Conservation (phyloP, 2,113 vertebrate species). For the Epinephelus fuscoguttatus region DNA sequence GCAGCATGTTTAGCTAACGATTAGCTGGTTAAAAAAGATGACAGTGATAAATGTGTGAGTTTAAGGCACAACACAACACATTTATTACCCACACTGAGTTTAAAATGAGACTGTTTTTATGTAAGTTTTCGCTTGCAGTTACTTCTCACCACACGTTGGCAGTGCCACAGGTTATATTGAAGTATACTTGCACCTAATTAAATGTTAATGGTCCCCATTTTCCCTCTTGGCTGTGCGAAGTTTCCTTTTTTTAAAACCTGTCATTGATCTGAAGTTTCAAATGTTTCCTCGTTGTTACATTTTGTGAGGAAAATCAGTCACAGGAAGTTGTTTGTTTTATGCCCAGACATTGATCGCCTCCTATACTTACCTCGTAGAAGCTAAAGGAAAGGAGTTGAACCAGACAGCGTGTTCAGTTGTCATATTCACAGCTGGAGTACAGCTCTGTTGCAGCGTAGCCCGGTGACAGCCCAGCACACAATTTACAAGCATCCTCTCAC, state of each 20-base stretch:
- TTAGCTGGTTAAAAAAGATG: not conserved
- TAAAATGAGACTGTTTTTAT: not conserved
- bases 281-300: constrained; percentile 3
- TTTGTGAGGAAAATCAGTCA: constrained; percentile 1
- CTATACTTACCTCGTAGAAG: not conserved
- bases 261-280: constrained; percentile 14
- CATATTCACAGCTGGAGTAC: not conserved
- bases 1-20: not conserved
- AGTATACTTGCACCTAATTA: not conserved
- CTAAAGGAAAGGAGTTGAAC: constrained; percentile 9
- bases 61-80: not conserved
- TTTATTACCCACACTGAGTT: not conserved
- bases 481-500: constrained; percentile 39
- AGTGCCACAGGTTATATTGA: not conserved
- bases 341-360: not conserved
- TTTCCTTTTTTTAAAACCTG: not conserved
- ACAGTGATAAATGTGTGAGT: not conserved
- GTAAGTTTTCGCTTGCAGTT: not conserved
- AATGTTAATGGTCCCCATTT: not conserved
- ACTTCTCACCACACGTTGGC: not conserved
- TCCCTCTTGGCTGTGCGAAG: not conserved
- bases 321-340: not conserved
- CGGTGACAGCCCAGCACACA: constrained; percentile 27
- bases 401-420: constrained; percentile 5
- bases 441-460: not conserved